Evolutionary conservation across 2,797 vertebrate genomes (phyloP), one percentile per base, ranked within the genome.

Genomic region (Artibeus lituratus): DNA sequence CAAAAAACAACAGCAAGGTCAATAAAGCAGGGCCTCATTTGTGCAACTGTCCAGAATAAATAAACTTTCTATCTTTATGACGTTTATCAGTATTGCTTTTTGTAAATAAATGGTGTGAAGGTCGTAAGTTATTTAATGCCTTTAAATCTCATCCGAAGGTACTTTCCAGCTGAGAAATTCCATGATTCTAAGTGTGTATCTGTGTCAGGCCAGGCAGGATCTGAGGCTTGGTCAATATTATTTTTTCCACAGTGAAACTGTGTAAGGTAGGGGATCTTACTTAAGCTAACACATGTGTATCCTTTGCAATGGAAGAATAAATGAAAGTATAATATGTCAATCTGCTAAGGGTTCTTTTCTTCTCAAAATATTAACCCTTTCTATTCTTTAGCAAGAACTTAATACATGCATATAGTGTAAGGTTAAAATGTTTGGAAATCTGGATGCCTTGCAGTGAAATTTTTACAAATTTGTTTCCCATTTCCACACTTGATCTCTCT

Each of bases 171-270:
- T 84, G 21, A 94, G 97, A 96, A 90, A 93, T 96, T 96, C 90
- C 94, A 90, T 49, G 80, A 87, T 89, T 85, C 49, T 42, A 59
- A 83, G 10, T 72, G 39, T 85, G 47, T 91, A 91, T 96, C 90
- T 95, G 5, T 91, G 96, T 95, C 85, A 95, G 57, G 35, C 87
- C 89, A 72, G 93, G 80, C 78, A 94, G 29, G 70, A 96, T 97
- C 91, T 74, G 84, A 96, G 91, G 35, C 49, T 97, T 93, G 76
- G 96, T 97, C 96, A 97, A 97, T 97, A 96, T 98, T 97, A 90
- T 97, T 96, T 98, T 97, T 98, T 97, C 97, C 96, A 97, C 69
- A 86, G 53, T 85, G 95, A 90, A 91, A 90, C 55, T 42, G 21
- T 78, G 37, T 12, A 92, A 96, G 59, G 88, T 76, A 94, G 62